phyloP scores from a whole-genome alignment of 2,113 vertebrate genomes.

The Prunella himalayana region DNA sequence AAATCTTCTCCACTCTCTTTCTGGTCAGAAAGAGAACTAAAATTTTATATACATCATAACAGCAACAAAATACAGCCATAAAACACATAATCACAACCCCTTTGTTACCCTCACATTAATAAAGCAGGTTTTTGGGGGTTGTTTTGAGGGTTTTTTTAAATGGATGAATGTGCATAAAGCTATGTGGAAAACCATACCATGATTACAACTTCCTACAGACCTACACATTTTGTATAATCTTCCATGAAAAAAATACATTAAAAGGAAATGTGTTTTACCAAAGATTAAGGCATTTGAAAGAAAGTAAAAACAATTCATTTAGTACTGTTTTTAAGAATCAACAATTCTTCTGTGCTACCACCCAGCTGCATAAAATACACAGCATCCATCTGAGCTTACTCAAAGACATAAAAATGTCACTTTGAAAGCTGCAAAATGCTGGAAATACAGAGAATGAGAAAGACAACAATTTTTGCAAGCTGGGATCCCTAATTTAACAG shows the following conservation, averaged over 20 bases:
- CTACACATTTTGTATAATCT: not conserved
- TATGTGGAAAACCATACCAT: not conserved
- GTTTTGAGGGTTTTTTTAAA: fast-evolving
- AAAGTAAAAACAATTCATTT: not conserved
- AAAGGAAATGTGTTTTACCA: not conserved
- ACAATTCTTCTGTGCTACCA: not conserved
- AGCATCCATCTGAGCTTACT: not conserved
- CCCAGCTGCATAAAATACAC: not conserved
- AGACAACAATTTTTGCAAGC: not conserved
- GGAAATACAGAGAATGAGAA: not conserved
- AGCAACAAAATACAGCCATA: not conserved
- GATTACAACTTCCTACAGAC: not conserved
- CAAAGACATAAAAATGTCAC: not conserved
- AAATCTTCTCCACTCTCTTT: not conserved
- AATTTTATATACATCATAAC: not conserved
- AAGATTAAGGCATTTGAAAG: not conserved
- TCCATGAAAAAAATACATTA: not conserved
- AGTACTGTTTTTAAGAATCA: not conserved
- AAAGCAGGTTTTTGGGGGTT: not conserved
- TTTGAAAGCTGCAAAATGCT: not conserved
- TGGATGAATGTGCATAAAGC: not conserved
- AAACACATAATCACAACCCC: not conserved
- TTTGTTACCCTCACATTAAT: not conserved
- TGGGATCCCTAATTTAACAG: not conserved
- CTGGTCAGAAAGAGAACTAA: not conserved